Conservation (phyloP, 2,113 vertebrate genomes). For the Sisor rabdophorus region DNA sequence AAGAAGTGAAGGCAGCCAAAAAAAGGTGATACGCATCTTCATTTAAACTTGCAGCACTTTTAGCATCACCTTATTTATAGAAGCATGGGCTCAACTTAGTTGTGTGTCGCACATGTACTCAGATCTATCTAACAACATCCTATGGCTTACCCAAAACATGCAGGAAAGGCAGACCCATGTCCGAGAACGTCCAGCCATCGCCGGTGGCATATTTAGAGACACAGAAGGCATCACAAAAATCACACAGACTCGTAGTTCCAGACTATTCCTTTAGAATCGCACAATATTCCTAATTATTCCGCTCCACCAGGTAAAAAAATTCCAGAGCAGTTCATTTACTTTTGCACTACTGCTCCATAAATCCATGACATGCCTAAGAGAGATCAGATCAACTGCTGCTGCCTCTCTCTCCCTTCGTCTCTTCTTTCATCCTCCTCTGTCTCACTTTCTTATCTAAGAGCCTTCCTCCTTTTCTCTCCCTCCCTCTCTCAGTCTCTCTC, state of each 20-base stretch:
- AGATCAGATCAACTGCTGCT: conserved; percentile 40
- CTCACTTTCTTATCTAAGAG: conserved; percentile 47
- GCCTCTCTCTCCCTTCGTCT: conserved; percentile 37
- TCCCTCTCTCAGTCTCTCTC: conserved; percentile 43
- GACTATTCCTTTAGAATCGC: conserved; percentile 50
- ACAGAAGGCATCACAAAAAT: conserved; percentile 70
- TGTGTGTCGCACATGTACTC: neutral
- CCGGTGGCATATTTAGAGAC: conserved; percentile 66
- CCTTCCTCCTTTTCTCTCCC: conserved; percentile 43
- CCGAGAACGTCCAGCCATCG: conserved; percentile 68
- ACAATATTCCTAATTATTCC: conserved; percentile 36
- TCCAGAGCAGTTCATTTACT: conserved; percentile 45
- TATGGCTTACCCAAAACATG: conserved; percentile 82
- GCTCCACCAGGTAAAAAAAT: conserved; percentile 31
- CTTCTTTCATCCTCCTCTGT: conserved; percentile 41
- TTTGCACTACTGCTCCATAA: conserved; percentile 41
- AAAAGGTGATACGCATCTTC: neutral
- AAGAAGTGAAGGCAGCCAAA: neutral
- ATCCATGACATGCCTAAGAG: conserved; percentile 61
- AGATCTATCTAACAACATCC: neutral
- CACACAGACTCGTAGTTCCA: conserved; percentile 36
- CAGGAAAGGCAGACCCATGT: conserved; percentile 91
- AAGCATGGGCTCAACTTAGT: neutral
- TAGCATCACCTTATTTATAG: neutral
- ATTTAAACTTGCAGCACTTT: conserved; percentile 7